These are phyloP conservation scores for Dryocosmus kuriphilus DNA, from an alignment of 2,888 invertebrate species.

Conservation along the genomic window DNA sequence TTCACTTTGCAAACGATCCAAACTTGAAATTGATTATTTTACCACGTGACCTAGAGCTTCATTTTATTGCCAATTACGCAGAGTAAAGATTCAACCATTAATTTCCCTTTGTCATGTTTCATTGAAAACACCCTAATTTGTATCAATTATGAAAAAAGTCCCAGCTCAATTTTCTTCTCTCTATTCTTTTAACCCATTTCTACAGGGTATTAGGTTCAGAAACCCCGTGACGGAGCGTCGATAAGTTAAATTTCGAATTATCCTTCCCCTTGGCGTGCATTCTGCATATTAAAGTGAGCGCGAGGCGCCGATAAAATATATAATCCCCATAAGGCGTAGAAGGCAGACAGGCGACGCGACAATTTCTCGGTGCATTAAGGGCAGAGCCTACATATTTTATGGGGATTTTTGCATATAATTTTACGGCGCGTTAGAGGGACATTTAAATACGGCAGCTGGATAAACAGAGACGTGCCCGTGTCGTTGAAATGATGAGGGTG, in stretches of 20 bases:
- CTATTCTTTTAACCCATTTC: conserved; percentile 9
- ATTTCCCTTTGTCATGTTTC: not conserved
- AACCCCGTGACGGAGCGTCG: conserved; percentile 51
- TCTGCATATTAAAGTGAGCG: conserved; percentile 37
- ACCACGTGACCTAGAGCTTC: not conserved
- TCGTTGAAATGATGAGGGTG: conserved; percentile 53
- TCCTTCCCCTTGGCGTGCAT: conserved; percentile 27
- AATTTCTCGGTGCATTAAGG: conserved; percentile 77
- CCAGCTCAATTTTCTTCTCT: not conserved
- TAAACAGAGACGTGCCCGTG: conserved; percentile 68
- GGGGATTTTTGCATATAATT: conserved; percentile 77
- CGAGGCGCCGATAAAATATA: conserved; percentile 39
- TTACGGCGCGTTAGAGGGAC: conserved; percentile 76
- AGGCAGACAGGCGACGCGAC: conserved; percentile 65
- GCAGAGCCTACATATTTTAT: conserved; percentile 74
- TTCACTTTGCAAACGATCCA: not conserved
- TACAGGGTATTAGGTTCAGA: conserved; percentile 33
- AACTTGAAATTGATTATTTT: not conserved
- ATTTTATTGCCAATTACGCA: not conserved
- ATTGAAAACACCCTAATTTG: conserved; percentile 1
- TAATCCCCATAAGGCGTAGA: conserved; percentile 64
- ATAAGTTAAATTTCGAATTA: conserved; percentile 57
- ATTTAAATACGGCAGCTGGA: conserved; percentile 77
- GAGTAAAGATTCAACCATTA: not conserved
- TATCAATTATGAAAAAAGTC: not conserved